phyloP scores from a whole-genome alignment of 2,113 vertebrate genomes.

The Cottus gobio region DNA sequence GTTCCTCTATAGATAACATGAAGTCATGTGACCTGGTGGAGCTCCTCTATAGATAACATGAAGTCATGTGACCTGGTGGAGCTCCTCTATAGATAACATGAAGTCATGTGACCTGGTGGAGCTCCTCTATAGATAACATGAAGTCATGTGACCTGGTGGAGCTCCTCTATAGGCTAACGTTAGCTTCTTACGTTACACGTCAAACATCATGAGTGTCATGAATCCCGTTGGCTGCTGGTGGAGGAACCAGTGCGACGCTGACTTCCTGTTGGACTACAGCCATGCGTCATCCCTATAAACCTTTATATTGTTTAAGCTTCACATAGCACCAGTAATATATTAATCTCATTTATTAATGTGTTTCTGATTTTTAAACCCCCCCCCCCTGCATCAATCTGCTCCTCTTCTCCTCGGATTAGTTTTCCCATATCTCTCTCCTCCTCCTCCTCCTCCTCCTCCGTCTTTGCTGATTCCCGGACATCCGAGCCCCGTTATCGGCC shows the following conservation, averaged over 20 bases:
- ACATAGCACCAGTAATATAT: not conserved
- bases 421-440: constrained; percentile 12
- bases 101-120: no score
- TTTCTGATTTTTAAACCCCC: constrained; percentile 21
- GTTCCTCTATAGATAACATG: no score
- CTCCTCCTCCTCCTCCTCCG: not conserved
- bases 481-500: constrained; percentile 38
- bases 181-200: not conserved
- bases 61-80: no score
- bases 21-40: no score
- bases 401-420: constrained; percentile 31
- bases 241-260: no score
- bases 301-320: not conserved
- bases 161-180: not conserved
- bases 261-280: no score
- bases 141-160: not conserved
- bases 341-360: constrained; percentile 1
- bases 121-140: not conserved
- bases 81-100: no score
- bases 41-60: no score
- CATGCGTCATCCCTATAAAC: no score
- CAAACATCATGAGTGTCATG: not conserved
- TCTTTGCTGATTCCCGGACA: constrained; percentile 37
- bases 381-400: not conserved
- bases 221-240: no score